Evolutionary conservation across 2,888 invertebrate species (phyloP), one percentile per base, ranked within the genome.

Genomic region (Ochropleura leucogaster): DNA sequence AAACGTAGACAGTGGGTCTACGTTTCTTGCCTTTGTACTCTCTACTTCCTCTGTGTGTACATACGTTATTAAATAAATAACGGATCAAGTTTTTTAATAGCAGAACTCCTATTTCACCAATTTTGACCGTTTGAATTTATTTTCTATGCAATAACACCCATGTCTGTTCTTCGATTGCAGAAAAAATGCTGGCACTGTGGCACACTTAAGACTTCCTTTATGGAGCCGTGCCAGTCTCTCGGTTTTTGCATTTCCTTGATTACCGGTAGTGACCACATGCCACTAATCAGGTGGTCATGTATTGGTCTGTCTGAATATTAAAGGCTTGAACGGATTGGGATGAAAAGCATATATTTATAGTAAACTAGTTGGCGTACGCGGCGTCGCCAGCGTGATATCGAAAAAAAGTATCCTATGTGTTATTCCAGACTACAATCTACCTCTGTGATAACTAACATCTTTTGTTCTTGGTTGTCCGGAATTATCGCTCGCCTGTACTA

Each of bases 181-280:
- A 62, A 62, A 44, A 62, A 62, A 44, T 62, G 44, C 44, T 20
- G 20, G 18, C 62, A 59, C 40, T 9, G 59, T 59, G 59, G 16
- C 30, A 59, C 40, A 62, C 62, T 44, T 44, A 62, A n/a, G n/a
- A 62, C n/a, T 62, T 62, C 62, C 62, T 44, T n/a, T 60, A 70
- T 30, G 70, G 67, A 42, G 30, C 20, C 42, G 69, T 18, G 12
- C 42, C 42, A 51, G 42, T 20, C 42, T 53, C 1, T 42, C 5
- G n/a, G 42, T 66, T 66, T 51, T 51, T 66, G 40, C 40, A 51
- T 51, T 51, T 49, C 42, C n/a, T 53, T 42, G 42, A 53, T 53
- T 42, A 53, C n/a, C 42, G 51, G 42, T 42, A n/a, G 40, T 16
- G 42, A 18, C 14, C n/a, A 14, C 42, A 42, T 40, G 14, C 66